Conservation (phyloP, 2,113 vertebrate species). For the Crotophaga sulcirostris region DNA sequence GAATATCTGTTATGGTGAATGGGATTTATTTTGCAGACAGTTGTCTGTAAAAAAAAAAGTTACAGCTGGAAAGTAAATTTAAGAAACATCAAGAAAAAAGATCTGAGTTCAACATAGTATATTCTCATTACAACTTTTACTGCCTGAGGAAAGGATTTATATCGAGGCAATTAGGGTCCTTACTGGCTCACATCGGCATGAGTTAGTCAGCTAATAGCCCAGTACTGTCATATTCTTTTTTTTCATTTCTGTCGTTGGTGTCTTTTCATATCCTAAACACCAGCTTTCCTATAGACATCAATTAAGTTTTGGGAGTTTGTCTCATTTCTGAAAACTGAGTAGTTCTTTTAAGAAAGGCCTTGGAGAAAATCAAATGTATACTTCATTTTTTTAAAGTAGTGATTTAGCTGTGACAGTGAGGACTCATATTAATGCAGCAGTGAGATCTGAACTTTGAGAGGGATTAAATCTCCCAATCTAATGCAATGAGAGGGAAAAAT, state of each 20-base stretch:
- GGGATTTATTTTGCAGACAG: slow-evolving; percentile 16
- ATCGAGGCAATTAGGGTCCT: not conserved
- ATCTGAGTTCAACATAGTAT: not conserved
- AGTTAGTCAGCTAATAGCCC: slow-evolving; percentile 1
- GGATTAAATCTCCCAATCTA: not conserved
- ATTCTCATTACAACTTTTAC: not conserved
- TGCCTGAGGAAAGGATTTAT: not conserved
- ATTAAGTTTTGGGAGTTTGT: slow-evolving; percentile 7
- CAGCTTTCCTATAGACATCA: not conserved
- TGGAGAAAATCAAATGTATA: not conserved
- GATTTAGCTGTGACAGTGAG: not conserved
- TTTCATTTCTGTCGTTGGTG: not conserved
- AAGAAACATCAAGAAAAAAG: not conserved
- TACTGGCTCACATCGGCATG: not conserved
- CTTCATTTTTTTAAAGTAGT: not conserved
- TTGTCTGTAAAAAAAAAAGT: not conserved
- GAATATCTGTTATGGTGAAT: not conserved
- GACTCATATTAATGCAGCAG: not conserved
- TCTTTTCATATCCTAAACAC: not conserved
- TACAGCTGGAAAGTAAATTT: not conserved
- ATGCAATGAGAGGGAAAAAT: not conserved
- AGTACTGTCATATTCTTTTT: not conserved
- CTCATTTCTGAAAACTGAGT: not conserved
- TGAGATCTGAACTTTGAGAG: not conserved
- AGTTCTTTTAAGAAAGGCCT: not conserved